Conservation (phyloP, 2,888 invertebrate genomes). For the Lagria hirta region DNA sequence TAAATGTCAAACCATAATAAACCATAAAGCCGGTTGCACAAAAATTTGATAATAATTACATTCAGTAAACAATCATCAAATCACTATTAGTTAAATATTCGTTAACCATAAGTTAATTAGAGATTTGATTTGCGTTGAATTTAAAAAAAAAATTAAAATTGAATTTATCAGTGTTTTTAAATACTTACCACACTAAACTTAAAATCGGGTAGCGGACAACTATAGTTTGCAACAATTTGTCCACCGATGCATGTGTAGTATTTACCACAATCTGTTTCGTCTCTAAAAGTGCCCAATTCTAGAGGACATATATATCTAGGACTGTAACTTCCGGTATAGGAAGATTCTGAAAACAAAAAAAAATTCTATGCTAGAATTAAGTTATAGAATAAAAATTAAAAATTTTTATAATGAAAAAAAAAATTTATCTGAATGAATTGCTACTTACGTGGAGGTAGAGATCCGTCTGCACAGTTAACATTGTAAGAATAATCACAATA, state of each 20-base stretch:
- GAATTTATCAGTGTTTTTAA: no score
- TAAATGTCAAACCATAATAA: no score
- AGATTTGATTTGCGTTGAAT: no score
- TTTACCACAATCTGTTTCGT: slow-evolving; percentile 62
- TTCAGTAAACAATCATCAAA: no score
- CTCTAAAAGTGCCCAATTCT: slow-evolving; percentile 64
- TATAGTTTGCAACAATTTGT: slow-evolving; percentile 57
- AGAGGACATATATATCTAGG: slow-evolving; percentile 60
- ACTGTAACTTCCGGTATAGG: no score
- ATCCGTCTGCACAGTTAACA: slow-evolving; percentile 61
- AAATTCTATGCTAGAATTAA: not conserved
- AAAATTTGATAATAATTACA: no score
- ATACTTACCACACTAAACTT: slow-evolving; percentile 44
- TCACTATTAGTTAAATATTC: no score
- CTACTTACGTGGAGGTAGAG: slow-evolving; percentile 43
- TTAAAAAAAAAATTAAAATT: no score
- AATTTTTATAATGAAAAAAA: slow-evolving; percentile 7
- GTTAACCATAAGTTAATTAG: no score
- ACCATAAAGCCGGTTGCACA: no score
- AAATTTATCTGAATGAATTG: slow-evolving; percentile 4
- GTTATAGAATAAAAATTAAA: slow-evolving; percentile 3
- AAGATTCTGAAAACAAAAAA: no score
- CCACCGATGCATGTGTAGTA: slow-evolving; percentile 64
- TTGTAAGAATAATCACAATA: slow-evolving; percentile 67
- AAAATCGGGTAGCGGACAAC: slow-evolving; percentile 63